Base-by-base conservation (phyloP, 1,140 invertebrate species). In the Agrypnia vestita region DNA sequence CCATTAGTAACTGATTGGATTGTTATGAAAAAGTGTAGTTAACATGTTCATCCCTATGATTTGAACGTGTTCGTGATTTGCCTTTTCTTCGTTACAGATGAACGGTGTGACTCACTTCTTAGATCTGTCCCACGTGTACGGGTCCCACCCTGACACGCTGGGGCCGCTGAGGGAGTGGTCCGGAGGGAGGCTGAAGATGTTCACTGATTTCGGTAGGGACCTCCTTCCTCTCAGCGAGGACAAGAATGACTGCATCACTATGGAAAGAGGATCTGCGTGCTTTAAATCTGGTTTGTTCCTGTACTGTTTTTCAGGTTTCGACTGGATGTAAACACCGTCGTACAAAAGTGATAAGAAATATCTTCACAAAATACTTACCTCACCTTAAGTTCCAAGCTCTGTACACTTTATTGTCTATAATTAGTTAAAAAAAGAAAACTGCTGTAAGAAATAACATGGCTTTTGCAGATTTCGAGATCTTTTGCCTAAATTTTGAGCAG, bases 61-160 rank as follows among this genome's bases (percentile, higher is more conserved):
- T n/a, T n/a, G n/a, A n/a, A 49, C 13, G 7, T 49, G 13, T 3
- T 59, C 1, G 6, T 4, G 13, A 35, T 11, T 49, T 69, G 19
- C 11, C 35, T 44, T 59, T 10, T 74, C 69, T 56, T n/a, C 25
- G 6, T 61, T 86, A n/a, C 86, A 94, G 91, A 91, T 95, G 86
- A 96, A 95, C 86, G 93, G 92, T 80, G 93, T 93, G 1, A 94
- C 94, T 0, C 94, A 95, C 76, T 95, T 91, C 80, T 85, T 94
- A 12, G 95, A 96, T 86, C 91, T 90, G 1, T 95, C 94, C 0
- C 90, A 91, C 3, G 89, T 96, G 11, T 96, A 96, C 84, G 93
- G 93, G 0, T 95, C 92, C 4, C 91, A 91, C 53, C 81, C 88
- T 19, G 89, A 91, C 49, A 91, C 93, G 51, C 84, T 90, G 0